A percentile compares a stretch with the other conserved stretches of the same genome.
Evolutionary conservation across 1,140 invertebrate genomes (phyloP).

Genomic region (Nephila pilipes): DNA sequence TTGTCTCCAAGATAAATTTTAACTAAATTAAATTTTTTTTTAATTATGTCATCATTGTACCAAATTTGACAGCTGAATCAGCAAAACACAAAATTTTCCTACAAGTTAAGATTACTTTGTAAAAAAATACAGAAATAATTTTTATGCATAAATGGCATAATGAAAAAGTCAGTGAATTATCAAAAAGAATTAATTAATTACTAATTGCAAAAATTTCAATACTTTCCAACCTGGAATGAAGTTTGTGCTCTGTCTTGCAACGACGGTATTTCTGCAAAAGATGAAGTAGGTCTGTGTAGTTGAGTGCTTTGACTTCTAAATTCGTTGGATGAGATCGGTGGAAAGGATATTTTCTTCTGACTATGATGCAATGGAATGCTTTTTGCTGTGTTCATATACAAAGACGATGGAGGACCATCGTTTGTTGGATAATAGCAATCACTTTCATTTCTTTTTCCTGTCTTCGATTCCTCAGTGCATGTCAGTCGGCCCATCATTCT

Average conservation of each 20-base stretch:
- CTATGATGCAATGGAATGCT: slow-evolving; percentile 39
- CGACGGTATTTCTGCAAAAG: background rate
- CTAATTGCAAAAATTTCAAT: too few relatives aligned
- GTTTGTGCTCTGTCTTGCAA: slow-evolving; percentile 44
- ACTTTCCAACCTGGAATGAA: slow-evolving; percentile 49
- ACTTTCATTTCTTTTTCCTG: slow-evolving; percentile 42
- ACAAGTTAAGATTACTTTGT: too few relatives aligned
- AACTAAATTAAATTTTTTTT: too few relatives aligned
- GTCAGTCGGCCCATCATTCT: slow-evolving; percentile 72
- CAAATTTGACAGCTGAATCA: too few relatives aligned
- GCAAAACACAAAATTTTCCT: too few relatives aligned
- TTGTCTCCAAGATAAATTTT: too few relatives aligned
- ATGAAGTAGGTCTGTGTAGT: background rate
- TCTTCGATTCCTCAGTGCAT: slow-evolving; percentile 60
- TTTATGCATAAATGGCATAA: too few relatives aligned
- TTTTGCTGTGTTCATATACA: slow-evolving; percentile 33
- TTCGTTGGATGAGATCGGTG: slow-evolving; percentile 21
- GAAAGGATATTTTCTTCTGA: slow-evolving; percentile 5
- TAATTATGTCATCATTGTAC: too few relatives aligned
- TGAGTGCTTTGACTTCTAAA: background rate
- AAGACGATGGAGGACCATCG: background rate
- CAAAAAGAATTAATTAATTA: too few relatives aligned
- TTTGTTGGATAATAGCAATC: too few relatives aligned
- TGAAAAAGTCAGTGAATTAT: too few relatives aligned
- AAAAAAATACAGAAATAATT: too few relatives aligned